Conservation (phyloP, 2,113 vertebrate species). For the Planiliza haematocheilus region DNA sequence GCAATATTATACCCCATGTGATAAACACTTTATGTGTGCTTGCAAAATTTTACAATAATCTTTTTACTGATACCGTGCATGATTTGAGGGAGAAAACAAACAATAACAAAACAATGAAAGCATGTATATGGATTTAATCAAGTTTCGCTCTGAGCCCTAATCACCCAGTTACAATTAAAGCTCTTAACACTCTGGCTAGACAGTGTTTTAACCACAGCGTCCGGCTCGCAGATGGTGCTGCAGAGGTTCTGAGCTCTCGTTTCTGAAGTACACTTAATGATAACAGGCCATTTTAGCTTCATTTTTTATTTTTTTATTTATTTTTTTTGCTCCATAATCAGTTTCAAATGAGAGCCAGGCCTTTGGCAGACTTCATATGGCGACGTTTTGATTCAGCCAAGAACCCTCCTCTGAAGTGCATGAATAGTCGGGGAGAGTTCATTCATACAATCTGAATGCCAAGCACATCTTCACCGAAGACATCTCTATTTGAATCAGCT, state of each 20-base stretch:
- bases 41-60: not conserved
- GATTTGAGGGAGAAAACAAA: slow-evolving; percentile 22
- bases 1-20: not conserved
- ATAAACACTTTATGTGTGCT: no score
- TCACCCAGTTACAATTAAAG: slow-evolving; percentile 44
- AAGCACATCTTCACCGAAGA: slow-evolving; percentile 37
- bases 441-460: slow-evolving; percentile 59
- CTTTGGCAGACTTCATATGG: slow-evolving; percentile 66
- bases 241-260: slow-evolving; percentile 36
- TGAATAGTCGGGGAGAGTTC: slow-evolving; percentile 70
- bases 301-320: not conserved
- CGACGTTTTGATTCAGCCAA: slow-evolving; percentile 66
- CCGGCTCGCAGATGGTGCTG: slow-evolving; percentile 26
- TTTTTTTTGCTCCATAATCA: slow-evolving; percentile 59
- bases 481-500: slow-evolving; percentile 43
- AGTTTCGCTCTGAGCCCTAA: slow-evolving; percentile 18
- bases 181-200: slow-evolving; percentile 19
- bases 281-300: slow-evolving; percentile 50
- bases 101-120: slow-evolving; percentile 28
- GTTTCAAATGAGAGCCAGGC: slow-evolving; percentile 71
- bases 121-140: slow-evolving; percentile 35
- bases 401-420: slow-evolving; percentile 62
- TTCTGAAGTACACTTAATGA: slow-evolving; percentile 47
- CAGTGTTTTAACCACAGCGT: slow-evolving; percentile 33
- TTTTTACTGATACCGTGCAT: slow-evolving; percentile 5